Evolutionary conservation across 1,140 invertebrate species (phyloP), one percentile per base, ranked within the genome.

Genomic region (Listronotus bonariensis): DNA sequence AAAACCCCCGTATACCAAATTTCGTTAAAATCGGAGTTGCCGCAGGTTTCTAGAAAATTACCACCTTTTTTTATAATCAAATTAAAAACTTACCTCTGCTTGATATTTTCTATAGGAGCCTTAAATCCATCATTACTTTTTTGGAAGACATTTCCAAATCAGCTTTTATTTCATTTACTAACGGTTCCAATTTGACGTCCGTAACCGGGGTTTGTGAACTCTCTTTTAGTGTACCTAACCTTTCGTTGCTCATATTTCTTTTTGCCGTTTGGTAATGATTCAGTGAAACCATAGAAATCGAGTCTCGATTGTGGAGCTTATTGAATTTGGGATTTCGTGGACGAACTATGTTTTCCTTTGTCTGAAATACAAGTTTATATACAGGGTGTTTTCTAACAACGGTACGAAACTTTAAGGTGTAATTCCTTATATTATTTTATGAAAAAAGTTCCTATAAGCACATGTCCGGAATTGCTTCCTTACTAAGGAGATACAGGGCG

Each of bases 181-280:
- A 36, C 6, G 70, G 68, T 62, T 70, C 61, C 17, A 73, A 58
- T 40, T 69, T 71, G 10, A 73, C 57, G 31, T 73, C 67, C 14
- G 67, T 65, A 14, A 69, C 67, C 10, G 71, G 65, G 41, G 51
- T 67, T 64, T 67, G 65, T 5, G 20, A 26, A 26, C 5, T 26
- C 7, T 11, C 40, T 34, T 42, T 48, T 15, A 62, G 43, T 1
- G 20, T 60, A 0, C 17, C 41, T 45, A 65, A 34, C 57, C 65
- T 60, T 10, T 69, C 67, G 9, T 53, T 46, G 11, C 51, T 68
- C 12, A 20, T 26, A 36, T 41, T 61, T 52, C 48, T 57, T 11
- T 48, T 65, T 20, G 40, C n/a, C 18, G 31, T 31, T 20, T 63
- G 65, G 15, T 31, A 46, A 49, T 38, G 31, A n/a, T 62, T 62